Conservation (phyloP, 1,140 invertebrate species). For the Microplitis demolitor region DNA sequence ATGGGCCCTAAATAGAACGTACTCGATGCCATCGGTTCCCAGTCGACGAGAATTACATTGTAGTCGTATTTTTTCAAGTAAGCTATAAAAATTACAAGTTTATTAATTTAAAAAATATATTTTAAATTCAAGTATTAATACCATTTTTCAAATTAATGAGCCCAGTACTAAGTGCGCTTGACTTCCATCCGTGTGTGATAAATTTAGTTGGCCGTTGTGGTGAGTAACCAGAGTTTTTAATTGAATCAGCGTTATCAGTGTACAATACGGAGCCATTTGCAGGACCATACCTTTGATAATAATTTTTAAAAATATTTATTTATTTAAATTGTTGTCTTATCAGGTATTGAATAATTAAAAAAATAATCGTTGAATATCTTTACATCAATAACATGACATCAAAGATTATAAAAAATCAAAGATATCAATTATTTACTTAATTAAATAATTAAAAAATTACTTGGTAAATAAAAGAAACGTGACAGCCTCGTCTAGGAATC, state of each 20-base stretch:
- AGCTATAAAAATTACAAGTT: constrained; percentile 48
- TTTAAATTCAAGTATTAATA: constrained; percentile 28
- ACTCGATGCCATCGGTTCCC: constrained; percentile 67
- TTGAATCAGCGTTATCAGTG: constrained; percentile 43
- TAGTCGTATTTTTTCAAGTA: constrained; percentile 66
- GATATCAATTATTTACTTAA: neutral
- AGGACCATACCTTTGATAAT: constrained; percentile 44
- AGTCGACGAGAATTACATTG: constrained; percentile 73
- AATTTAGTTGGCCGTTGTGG: constrained; percentile 66
- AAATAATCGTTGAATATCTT: neutral
- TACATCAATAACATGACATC: neutral
- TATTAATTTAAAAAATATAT: neutral
- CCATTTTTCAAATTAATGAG: constrained; percentile 51
- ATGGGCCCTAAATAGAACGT: constrained; percentile 71
- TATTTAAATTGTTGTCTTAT: neutral
- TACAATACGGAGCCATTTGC: constrained; percentile 47
- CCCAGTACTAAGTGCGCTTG: constrained; percentile 54
- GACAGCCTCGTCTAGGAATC: constrained; percentile 43
- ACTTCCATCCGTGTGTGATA: constrained; percentile 78
- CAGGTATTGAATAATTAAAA: neutral
- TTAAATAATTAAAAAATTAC: constrained; percentile 38
- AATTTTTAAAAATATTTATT: constrained; percentile 8
- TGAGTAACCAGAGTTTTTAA: constrained; percentile 63
- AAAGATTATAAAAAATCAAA: constrained; percentile 1
- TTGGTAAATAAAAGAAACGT: constrained; percentile 53